phyloP scores from a whole-genome alignment of 2,888 invertebrate species.

The Marronus borbonicus region DNA sequence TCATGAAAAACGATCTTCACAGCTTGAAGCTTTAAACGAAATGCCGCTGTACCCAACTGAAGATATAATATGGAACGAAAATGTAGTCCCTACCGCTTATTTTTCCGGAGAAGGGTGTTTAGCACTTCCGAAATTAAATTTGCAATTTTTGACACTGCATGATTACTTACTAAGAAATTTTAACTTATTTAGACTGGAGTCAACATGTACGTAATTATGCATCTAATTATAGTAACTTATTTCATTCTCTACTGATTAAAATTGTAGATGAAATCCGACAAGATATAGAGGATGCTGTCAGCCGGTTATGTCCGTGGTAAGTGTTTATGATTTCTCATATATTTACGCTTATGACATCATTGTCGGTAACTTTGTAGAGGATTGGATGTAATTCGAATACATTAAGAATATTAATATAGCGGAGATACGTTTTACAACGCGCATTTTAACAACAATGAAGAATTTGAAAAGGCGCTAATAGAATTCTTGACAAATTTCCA shows the following conservation, averaged over 20 bases:
- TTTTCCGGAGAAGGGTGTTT: slow-evolving; percentile 96
- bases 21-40: slow-evolving; percentile 94
- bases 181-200: slow-evolving; percentile 96
- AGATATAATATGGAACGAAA: slow-evolving; percentile 98
- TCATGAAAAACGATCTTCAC: slow-evolving; percentile 92
- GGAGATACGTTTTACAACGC: slow-evolving; percentile 13
- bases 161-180: slow-evolving; percentile 98
- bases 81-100: slow-evolving; percentile 97
- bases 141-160: slow-evolving; percentile 98
- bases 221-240: slow-evolving; percentile 24
- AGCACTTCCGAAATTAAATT: slow-evolving; percentile 96
- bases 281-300: slow-evolving; percentile 97
- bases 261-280: slow-evolving; percentile 95
- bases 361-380: no score
- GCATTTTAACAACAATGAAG: no score
- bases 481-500: no score
- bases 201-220: slow-evolving; percentile 84
- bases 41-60: slow-evolving; percentile 99
- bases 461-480: no score
- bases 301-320: slow-evolving; percentile 95
- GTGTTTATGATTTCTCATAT: slow-evolving; percentile 56
- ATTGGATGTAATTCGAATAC: background rate
- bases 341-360: background rate
- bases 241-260: slow-evolving; percentile 51
- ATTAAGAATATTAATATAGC: background rate